Base-by-base conservation (phyloP, 2,113 vertebrate genomes). In the Cepphus grylle region DNA sequence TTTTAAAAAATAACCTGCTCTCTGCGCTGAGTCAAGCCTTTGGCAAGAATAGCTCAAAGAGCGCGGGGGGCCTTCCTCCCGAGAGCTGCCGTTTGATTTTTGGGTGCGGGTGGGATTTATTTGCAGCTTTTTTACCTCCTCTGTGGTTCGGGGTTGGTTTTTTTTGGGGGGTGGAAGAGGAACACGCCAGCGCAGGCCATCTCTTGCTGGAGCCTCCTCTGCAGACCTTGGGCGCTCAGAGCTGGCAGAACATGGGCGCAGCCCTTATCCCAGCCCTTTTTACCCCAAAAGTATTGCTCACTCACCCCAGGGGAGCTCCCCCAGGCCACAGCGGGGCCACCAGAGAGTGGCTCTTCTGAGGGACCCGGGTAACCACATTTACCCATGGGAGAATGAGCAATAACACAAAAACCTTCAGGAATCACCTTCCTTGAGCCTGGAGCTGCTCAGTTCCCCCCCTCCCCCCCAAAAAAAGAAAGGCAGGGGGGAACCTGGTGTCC, bases 11-110 rank as follows among this genome's bases (percentile, higher is more conserved):
- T 8, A 18, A 38, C 13, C 8, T 6, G 26, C 4, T 32, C 26
- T 52, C 45, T 36, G 34, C 5, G 0, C 34, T 1, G 22, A 50
- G 25, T 12, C 23, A 25, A 73, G 19, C 0, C 0, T 25, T 49
- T 45, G 61, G 61, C 40, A 50, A 18, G 22, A 71, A 42, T 2
- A 71, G 25, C 55, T 34, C 61, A 6, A 74, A 21, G 9, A 29
- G 20, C 6, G 0, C 67, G 13, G 32, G 40, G 40, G 11, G 4
- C 7, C 6, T 61, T 42, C 36, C 47, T n/a, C 8, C 42, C 5
- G 21, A 56, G 78, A 47, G 40, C 62, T 42, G 50, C 53, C 8
- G 4, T 42, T 49, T 12, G 13, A 14, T 34, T 61, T 76, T 50
- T 29, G 32, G 45, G 9, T 25, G 49, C 26, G 0, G 1, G 5